These are phyloP conservation scores for Lanistes nyassanus DNA, from an alignment of 1,140 invertebrate species.

Conservation along the genomic window DNA sequence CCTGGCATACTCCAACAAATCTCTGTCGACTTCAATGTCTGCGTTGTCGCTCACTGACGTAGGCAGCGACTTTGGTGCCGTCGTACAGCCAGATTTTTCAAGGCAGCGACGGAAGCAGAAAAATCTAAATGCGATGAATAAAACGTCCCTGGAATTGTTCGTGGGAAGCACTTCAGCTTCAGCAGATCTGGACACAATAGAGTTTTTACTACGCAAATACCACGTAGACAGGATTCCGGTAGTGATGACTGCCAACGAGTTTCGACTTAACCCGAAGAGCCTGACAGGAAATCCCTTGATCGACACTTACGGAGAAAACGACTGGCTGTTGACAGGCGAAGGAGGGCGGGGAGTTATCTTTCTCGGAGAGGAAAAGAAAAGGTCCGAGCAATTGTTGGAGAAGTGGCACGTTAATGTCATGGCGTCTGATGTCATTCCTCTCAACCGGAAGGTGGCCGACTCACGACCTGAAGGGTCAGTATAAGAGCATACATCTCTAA, in stretches of 20 bases:
- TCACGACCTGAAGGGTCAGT: slow-evolving; percentile 46
- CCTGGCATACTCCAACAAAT: too few relatives aligned
- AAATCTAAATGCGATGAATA: too few relatives aligned
- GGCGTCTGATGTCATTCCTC: slow-evolving; percentile 46
- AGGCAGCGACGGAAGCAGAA: too few relatives aligned
- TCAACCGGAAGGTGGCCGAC: slow-evolving; percentile 49
- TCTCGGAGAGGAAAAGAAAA: slow-evolving; percentile 31
- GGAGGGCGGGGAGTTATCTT: slow-evolving; percentile 43
- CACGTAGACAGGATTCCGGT: background rate
- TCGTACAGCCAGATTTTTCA: too few relatives aligned
- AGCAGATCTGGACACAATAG: too few relatives aligned
- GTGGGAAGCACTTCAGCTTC: too few relatives aligned
- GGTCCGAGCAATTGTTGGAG: slow-evolving; percentile 24
- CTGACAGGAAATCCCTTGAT: slow-evolving; percentile 43
- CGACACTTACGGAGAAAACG: slow-evolving; percentile 43
- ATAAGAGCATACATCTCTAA: background rate
- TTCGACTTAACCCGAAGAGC: slow-evolving; percentile 9
- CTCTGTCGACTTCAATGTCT: too few relatives aligned
- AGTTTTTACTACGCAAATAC: too few relatives aligned
- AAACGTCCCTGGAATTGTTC: too few relatives aligned
- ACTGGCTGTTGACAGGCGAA: slow-evolving; percentile 38
- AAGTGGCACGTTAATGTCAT: slow-evolving; percentile 40
- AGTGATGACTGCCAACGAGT: slow-evolving; percentile 37
- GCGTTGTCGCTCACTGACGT: too few relatives aligned
- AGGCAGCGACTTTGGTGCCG: too few relatives aligned